Base-by-base conservation (phyloP, 2,113 vertebrate genomes). In the Cettia cetti region DNA sequence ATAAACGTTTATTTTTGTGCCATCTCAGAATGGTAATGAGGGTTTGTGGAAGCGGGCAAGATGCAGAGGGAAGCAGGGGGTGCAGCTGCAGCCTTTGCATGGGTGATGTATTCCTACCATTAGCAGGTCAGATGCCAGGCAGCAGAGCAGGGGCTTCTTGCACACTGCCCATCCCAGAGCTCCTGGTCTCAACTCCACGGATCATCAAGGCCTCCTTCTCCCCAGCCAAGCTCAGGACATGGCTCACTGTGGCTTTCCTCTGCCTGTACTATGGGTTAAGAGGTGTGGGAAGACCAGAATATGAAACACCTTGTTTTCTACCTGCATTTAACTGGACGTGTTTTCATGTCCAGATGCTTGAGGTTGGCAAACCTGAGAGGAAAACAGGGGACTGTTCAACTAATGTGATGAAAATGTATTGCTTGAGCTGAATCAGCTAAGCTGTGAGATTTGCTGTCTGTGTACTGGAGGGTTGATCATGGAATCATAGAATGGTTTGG, bases 1-100 rank as follows among this genome's bases (percentile, higher is more conserved):
- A 78, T n/a, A 68, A 76, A 96, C 88, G 69, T 81, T 96, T 75
- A 93, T 95, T 96, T 95, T 94, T 78, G 45, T 71, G 86, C 88
- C 31, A 10, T 77, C 93, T 96, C 5, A 0, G 86, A 92, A 94
- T 76, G 80, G 69, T 60, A 93, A 90, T 78, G 93, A 94, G 80
- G 40, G 82, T 60, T 78, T 78, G 93, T 93, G 93, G 85, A 92
- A 90, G 80, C 72, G 37, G 65, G 61, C 0, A 11, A 76, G 94
- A 82, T 76, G 65, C 52, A 52, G 75, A 6, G 26, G 56, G 78
- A 84, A 66, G 94, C 31, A 16, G 69, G 0, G 83, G 86, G 68
- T 69, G 72, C 87, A 89, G 82, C 90, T 88, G 82, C 85, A 83
- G 85, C 70, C 92, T 78, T 64, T 45, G 69, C 90, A 90, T 1